Evolutionary conservation across 2,888 invertebrate species (phyloP).

Genomic region (Diarsia mendica): DNA sequence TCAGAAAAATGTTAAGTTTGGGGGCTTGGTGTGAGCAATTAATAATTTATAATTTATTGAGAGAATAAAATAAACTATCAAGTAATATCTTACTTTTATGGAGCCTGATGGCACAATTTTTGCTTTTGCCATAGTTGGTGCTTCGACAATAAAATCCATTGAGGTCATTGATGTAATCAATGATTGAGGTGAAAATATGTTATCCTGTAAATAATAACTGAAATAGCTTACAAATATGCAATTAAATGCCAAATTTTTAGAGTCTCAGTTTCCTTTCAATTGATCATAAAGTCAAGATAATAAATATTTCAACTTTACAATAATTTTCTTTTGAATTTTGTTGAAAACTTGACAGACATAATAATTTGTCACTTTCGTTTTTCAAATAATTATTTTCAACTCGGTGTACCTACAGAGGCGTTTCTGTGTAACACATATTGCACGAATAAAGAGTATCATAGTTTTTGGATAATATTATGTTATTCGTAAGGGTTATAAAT

Average conservation of each 20-base stretch:
- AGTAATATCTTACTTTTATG: conserved; percentile 71
- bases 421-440: neutral
- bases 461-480: neutral
- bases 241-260: no score
- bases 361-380: conserved; percentile 57
- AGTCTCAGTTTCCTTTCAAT: conserved; percentile 48
- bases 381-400: conserved; percentile 52
- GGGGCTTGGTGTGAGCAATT: neutral
- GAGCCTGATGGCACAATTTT: conserved; percentile 74
- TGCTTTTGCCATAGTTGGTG: conserved; percentile 75
- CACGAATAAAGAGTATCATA: neutral
- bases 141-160: conserved; percentile 77
- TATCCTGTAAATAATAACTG: conserved; percentile 29
- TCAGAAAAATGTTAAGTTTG: conserved; percentile 62
- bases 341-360: conserved; percentile 56
- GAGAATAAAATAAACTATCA: neutral
- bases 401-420: no score
- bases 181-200: conserved; percentile 35
- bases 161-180: no score
- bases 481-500: neutral
- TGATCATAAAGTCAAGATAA: conserved; percentile 52
- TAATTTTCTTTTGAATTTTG: conserved; percentile 63
- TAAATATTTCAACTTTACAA: conserved; percentile 54
- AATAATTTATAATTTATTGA: neutral
- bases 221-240: no score